Base-by-base conservation (phyloP, 2,113 vertebrate genomes). In the Nothocercus julius region DNA sequence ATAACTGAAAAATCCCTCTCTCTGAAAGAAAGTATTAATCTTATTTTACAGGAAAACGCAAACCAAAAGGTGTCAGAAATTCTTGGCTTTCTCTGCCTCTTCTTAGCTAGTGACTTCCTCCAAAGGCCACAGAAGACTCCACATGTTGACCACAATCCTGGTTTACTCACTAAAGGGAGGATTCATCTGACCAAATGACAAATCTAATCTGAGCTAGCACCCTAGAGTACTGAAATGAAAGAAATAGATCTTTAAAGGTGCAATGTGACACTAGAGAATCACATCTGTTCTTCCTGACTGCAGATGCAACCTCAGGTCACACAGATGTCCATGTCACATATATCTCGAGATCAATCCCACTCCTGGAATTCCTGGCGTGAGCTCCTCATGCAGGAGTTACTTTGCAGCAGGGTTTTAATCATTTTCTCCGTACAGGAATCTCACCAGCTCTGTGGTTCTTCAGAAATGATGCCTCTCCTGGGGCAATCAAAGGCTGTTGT, bases 171-270 rank as follows among this genome's bases (percentile, higher is more conserved):
- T 74, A 54, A 64, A 90, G n/a, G 20, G 38, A 70, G 56, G 56
- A 95, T 92, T 89, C 85, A 95, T 95, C 95, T 96, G 90, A 64
- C 76, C 51, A 84, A 88, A 76, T 16, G 85, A 69, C 40, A 38
- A 82, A 92, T 66, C 42, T 87, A 86, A 92, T 81, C 76, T 86
- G 76, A 93, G 85, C 45, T 30, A 83, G 72, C 36, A 21, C 88
- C 82, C 54, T 80, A 83, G 68, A 70, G 54, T 72, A 34, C n/a
- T 47, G 38, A 88, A 56, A 8, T 56, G 61, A 67, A 77, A 82
- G 66, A 32, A 92, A 78, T 8, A 56, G 54, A 32, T 58, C 28
- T 58, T 58, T 32, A 58, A 58, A 58, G 30, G 45, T 45, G 32
- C 14, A n/a, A 5, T 61, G 90, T 88, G 78, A 18, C 17, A 28